A percentile compares a stretch with the other conserved stretches of the same genome.
Conservation (phyloP, 2,888 invertebrate genomes). For the Nephrocerus scutellatus region DNA sequence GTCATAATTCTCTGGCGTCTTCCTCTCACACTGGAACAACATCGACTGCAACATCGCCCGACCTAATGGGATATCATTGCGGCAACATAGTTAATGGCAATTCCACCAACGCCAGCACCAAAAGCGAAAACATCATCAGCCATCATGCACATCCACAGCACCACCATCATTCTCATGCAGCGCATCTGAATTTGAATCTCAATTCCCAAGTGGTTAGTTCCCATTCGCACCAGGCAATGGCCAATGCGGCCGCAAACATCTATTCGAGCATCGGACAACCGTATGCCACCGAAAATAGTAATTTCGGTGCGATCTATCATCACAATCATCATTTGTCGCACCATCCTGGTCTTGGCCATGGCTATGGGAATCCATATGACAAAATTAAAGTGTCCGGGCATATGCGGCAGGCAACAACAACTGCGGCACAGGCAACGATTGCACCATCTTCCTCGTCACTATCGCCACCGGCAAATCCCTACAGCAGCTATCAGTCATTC, state of each 20-base stretch:
- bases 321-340: slow-evolving; percentile 39
- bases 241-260: slow-evolving; percentile 33
- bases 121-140: slow-evolving; percentile 18
- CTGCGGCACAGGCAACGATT: too few species aligned
- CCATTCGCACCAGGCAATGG: too few species aligned
- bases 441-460: too few species aligned
- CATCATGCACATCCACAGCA: slow-evolving; percentile 8
- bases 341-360: slow-evolving; percentile 25
- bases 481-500: slow-evolving; percentile 44
- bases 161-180: slow-evolving; percentile 16
- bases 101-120: slow-evolving; percentile 13
- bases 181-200: slow-evolving; percentile 21
- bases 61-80: slow-evolving; percentile 27
- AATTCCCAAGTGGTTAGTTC: slow-evolving; percentile 30
- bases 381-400: slow-evolving; percentile 41
- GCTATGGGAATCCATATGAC: slow-evolving; percentile 45
- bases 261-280: slow-evolving; percentile 43
- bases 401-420: slow-evolving; percentile 23
- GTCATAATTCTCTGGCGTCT: slow-evolving; percentile 27
- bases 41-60: slow-evolving; percentile 42
- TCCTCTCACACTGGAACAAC: slow-evolving; percentile 25
- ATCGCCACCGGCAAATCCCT: slow-evolving; percentile 30
- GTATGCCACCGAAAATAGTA: slow-evolving; percentile 42
- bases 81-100: slow-evolving; percentile 16
- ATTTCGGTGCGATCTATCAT: slow-evolving; percentile 47